A percentile compares a stretch with the other conserved stretches of the same genome.
These are phyloP conservation scores for Sebastes kiyomatsui DNA, from an alignment of 2,797 vertebrate genomes.

Conservation along the genomic window DNA sequence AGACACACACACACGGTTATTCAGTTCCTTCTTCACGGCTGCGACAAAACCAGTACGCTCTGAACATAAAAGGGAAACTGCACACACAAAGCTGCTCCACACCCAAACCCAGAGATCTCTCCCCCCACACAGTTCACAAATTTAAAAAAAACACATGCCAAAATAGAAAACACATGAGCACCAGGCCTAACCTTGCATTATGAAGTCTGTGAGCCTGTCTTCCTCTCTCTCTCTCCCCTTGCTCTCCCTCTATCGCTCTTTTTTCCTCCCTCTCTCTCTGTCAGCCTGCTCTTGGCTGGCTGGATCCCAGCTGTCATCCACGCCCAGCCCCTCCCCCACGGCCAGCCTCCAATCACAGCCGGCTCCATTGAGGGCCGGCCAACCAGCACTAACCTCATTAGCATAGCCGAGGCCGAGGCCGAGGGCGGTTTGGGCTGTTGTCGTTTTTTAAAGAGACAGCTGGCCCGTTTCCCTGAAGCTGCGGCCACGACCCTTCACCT, in stretches of 20 bases:
- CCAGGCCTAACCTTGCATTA: constrained; percentile 86
- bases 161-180: constrained; percentile 76
- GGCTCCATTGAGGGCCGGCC: constrained; percentile 69
- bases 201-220: constrained; percentile 85
- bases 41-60: constrained; percentile 57
- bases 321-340: constrained; percentile 81
- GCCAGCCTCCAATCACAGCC: constrained; percentile 74
- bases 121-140: constrained; percentile 61
- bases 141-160: constrained; percentile 56
- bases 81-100: constrained; percentile 62
- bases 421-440: constrained; percentile 77
- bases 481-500: constrained; percentile 78
- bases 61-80: constrained; percentile 71
- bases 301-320: constrained; percentile 86
- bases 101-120: constrained; percentile 63
- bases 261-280: constrained; percentile 75
- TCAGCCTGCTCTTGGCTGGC: constrained; percentile 84
- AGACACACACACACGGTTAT: constrained; percentile 65
- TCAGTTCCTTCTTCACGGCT: constrained; percentile 77
- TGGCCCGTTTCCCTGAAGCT: constrained; percentile 73
- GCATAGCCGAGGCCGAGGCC: constrained; percentile 74
- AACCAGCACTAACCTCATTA: constrained; percentile 85
- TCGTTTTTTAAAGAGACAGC: constrained; percentile 88
- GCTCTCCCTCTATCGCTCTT: constrained; percentile 74
- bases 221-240: constrained; percentile 75